phyloP scores from a whole-genome alignment of 2,113 vertebrate genomes.

The Hemiscyllium ocellatum region DNA sequence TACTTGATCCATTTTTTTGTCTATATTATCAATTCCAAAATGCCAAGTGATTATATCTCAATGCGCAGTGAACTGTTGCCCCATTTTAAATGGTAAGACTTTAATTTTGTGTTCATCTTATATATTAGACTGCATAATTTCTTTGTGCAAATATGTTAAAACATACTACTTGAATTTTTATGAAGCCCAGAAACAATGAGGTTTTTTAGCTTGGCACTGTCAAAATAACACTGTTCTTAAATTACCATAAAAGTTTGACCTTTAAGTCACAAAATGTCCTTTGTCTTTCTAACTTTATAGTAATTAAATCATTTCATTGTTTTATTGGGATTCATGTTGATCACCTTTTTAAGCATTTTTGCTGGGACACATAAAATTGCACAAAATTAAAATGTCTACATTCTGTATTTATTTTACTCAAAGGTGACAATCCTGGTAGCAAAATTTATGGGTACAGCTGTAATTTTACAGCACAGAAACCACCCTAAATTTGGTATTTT shows the following conservation, averaged over 20 bases:
- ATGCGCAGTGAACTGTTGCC: background rate
- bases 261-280: background rate
- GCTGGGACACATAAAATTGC: background rate
- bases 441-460: background rate
- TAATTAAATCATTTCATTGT: slow-evolving; percentile 1
- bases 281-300: background rate
- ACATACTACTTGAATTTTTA: background rate
- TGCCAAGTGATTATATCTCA: background rate
- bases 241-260: background rate
- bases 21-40: background rate
- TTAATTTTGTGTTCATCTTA: slow-evolving; percentile 1
- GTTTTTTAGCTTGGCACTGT: background rate
- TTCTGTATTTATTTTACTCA: background rate
- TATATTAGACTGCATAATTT: background rate
- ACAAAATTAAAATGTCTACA: background rate
- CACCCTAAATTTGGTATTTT: slow-evolving; percentile 14
- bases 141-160: background rate
- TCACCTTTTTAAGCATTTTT: background rate
- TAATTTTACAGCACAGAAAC: background rate
- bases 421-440: background rate
- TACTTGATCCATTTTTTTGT: background rate
- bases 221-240: background rate
- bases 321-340: background rate
- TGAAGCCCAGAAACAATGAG: background rate
- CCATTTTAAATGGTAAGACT: background rate